Evolutionary conservation across 2,113 vertebrate species (phyloP).

Genomic region (Bungarus multicinctus): DNA sequence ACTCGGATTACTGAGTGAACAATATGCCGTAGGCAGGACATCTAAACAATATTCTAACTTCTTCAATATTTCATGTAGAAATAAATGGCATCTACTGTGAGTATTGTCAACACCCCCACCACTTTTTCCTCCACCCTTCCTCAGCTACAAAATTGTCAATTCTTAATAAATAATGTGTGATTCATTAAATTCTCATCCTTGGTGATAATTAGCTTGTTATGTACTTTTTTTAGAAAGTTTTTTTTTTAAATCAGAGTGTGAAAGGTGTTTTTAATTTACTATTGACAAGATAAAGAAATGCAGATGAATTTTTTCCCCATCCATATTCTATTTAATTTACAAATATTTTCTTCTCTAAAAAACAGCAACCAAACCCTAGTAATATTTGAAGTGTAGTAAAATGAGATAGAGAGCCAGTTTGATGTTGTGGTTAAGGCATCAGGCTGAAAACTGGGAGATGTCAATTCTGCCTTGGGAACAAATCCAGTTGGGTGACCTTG

Average conservation of each 20-base stretch:
- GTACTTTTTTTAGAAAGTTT: background rate
- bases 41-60: background rate
- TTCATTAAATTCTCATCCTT: conserved; percentile 2
- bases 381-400: too few species aligned
- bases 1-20: background rate
- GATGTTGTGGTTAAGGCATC: too few species aligned
- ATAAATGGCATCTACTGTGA: background rate
- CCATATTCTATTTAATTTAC: too few species aligned
- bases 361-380: too few species aligned
- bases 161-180: background rate
- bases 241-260: background rate
- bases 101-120: background rate
- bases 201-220: background rate
- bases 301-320: background rate
- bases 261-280: background rate
- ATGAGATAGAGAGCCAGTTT: too few species aligned
- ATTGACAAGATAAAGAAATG: background rate
- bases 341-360: too few species aligned
- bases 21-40: background rate
- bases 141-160: background rate
- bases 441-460: too few species aligned
- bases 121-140: background rate
- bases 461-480: too few species aligned
- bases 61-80: background rate
- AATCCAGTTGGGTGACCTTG: too few species aligned